phyloP scores from a whole-genome alignment of 2,113 vertebrate species.

The Chaetodon trifascialis region DNA sequence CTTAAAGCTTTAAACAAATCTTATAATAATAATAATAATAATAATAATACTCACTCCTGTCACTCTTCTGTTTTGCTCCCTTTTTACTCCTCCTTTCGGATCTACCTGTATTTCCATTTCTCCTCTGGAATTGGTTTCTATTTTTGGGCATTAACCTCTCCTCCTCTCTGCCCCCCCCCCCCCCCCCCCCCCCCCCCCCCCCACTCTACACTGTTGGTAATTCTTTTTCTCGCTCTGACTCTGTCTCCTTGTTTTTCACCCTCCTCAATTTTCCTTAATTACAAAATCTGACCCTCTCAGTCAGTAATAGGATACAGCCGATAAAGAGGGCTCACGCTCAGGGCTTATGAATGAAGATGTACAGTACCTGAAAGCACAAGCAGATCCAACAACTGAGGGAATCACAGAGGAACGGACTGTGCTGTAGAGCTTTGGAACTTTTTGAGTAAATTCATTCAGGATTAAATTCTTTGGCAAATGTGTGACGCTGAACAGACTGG shows the following conservation, averaged over 20 bases:
- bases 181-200: conserved; percentile 42
- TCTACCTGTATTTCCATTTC: conserved; percentile 66
- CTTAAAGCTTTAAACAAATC: neutral
- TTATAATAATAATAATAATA: neutral
- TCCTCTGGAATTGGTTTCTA: conserved; percentile 79
- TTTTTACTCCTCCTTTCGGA: conserved; percentile 52
- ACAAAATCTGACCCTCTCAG: conserved; percentile 70
- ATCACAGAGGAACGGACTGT: neutral
- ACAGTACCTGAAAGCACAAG: conserved; percentile 30
- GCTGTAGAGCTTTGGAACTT: conserved; percentile 6
- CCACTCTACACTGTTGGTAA: conserved; percentile 41
- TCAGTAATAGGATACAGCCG: conserved; percentile 58
- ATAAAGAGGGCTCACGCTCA: conserved; percentile 36
- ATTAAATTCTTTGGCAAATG: conserved; percentile 44
- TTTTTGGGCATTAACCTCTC: conserved; percentile 78
- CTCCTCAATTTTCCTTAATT: conserved; percentile 74
- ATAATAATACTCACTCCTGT: conserved; percentile 22
- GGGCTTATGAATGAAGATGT: conserved; percentile 24
- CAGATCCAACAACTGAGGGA: conserved; percentile 4
- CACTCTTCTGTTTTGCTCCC: conserved; percentile 34
- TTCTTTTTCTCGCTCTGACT: conserved; percentile 27
- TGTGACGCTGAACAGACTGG: conserved; percentile 51
- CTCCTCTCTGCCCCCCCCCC: conserved; percentile 70
- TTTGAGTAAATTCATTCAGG: conserved; percentile 16
- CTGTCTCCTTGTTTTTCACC: conserved; percentile 61